Percentiles rank a stretch among this genome's conserved stretches.
These are phyloP conservation scores for Steinernema scapterisci DNA, from an alignment of 2,888 invertebrate species.

Conservation along the genomic window DNA sequence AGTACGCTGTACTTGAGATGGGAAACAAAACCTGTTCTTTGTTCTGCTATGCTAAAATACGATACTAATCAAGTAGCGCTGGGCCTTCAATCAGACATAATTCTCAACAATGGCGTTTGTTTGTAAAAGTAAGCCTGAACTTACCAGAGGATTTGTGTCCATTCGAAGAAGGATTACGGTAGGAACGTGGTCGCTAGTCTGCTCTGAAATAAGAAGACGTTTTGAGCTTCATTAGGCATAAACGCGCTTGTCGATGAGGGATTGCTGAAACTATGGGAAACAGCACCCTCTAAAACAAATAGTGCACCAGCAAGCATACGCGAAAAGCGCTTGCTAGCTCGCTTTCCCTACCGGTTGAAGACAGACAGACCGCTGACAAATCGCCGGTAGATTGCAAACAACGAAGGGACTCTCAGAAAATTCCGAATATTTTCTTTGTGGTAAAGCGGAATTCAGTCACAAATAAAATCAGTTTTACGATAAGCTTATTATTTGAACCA, in stretches of 20 bases:
- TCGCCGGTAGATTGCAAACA: conserved; percentile 12
- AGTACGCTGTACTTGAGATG: conserved; percentile 22
- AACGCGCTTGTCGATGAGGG: not conserved
- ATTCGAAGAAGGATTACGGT: not conserved
- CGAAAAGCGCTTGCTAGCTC: conserved; percentile 9
- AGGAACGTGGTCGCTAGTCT: not conserved
- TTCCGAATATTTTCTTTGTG: too few species aligned
- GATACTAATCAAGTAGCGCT: not conserved
- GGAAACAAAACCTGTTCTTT: conserved; percentile 12
- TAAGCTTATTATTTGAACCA: too few species aligned
- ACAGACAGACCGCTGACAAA: not conserved
- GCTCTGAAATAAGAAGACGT: not conserved
- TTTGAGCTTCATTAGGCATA: not conserved
- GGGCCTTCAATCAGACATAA: not conserved
- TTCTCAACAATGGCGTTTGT: not conserved
- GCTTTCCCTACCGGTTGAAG: conserved; percentile 27
- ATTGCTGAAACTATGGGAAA: not conserved
- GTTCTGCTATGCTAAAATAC: not conserved
- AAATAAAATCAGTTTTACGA: too few species aligned
- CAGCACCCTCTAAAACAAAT: conserved; percentile 6
- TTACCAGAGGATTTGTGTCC: not conserved
- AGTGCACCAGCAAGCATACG: conserved; percentile 4
- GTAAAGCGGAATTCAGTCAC: too few species aligned
- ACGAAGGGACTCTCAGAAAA: not conserved
- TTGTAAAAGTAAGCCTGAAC: not conserved